Conservation (phyloP, 2,888 invertebrate species). For the Lymantria monacha region DNA sequence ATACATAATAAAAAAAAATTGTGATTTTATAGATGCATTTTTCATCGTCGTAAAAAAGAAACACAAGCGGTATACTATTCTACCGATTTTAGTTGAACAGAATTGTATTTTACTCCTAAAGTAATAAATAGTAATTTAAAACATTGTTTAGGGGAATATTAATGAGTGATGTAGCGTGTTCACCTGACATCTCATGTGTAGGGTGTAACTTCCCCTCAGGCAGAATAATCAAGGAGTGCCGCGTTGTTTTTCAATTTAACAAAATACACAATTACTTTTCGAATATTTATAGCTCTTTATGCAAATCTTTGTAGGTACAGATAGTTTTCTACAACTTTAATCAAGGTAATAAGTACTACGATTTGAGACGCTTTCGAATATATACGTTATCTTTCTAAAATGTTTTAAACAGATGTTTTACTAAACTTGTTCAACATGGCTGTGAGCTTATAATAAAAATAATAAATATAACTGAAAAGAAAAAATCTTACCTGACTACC, state of each 20-base stretch:
- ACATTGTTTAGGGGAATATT: conserved; percentile 50
- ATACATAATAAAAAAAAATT: too few relatives aligned
- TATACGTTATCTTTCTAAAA: conserved; percentile 8
- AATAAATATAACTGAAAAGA: conserved; percentile 18
- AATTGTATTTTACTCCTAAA: too few relatives aligned
- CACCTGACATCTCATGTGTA: conserved; percentile 47
- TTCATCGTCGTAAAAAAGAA: too few relatives aligned
- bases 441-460: conserved; percentile 15
- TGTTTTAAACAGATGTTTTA: conserved; percentile 35
- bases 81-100: too few relatives aligned
- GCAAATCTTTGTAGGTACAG: conserved; percentile 21
- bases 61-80: too few relatives aligned
- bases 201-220: conserved; percentile 33
- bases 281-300: conserved; percentile 7
- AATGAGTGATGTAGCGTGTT: conserved; percentile 54
- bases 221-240: conserved; percentile 30
- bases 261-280: conserved; percentile 1
- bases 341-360: conserved; percentile 22
- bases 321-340: conserved; percentile 17
- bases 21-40: too few relatives aligned
- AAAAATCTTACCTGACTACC: conserved; percentile 66
- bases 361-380: conserved; percentile 41
- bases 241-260: conserved; percentile 18
- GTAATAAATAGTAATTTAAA: conserved; percentile 33
- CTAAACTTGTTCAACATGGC: conserved; percentile 10